phyloP scores from a whole-genome alignment of 2,113 vertebrate species.

The Xyliphius kryptos region DNA sequence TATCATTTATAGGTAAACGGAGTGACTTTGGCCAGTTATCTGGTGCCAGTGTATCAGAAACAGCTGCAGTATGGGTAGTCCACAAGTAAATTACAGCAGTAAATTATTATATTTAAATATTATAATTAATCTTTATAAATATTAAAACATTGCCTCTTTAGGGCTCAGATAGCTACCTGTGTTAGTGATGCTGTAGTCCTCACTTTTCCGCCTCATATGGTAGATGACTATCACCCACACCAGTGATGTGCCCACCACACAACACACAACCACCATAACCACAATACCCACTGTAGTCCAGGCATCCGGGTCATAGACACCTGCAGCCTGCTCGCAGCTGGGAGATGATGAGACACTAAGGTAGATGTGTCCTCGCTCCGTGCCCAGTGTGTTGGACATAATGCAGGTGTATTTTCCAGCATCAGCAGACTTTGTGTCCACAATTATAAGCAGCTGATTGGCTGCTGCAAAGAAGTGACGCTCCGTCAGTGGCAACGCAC shows the following conservation, averaged over 20 bases:
- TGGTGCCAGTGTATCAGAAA: too few species aligned
- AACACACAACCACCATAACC: slow-evolving; percentile 97
- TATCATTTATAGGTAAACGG: too few species aligned
- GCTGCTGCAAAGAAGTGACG: slow-evolving; percentile 94
- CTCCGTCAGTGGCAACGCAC: slow-evolving; percentile 79
- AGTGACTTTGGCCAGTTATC: too few species aligned
- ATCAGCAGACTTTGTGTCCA: slow-evolving; percentile 82
- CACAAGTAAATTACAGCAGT: too few species aligned
- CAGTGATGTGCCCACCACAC: slow-evolving; percentile 94
- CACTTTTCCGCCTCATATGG: slow-evolving; percentile 82
- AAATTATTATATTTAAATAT: too few species aligned
- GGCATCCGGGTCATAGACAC: slow-evolving; percentile 72
- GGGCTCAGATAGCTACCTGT: too few species aligned
- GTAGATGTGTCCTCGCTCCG: slow-evolving; percentile 82
- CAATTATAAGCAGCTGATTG: slow-evolving; percentile 92
- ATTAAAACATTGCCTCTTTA: too few species aligned
- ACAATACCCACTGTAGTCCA: slow-evolving; percentile 95
- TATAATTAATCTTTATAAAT: too few species aligned
- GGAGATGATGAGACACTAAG: slow-evolving; percentile 81
- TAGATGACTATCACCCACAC: slow-evolving; percentile 99
- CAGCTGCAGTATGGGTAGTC: too few species aligned
- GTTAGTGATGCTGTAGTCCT: slow-evolving; percentile 94
- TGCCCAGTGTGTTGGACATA: slow-evolving; percentile 93
- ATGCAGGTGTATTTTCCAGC: slow-evolving; percentile 92
- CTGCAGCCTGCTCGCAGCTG: slow-evolving; percentile 83